Base-by-base conservation (phyloP, 2,113 vertebrate genomes). In the Xiphorhynchus elegans region DNA sequence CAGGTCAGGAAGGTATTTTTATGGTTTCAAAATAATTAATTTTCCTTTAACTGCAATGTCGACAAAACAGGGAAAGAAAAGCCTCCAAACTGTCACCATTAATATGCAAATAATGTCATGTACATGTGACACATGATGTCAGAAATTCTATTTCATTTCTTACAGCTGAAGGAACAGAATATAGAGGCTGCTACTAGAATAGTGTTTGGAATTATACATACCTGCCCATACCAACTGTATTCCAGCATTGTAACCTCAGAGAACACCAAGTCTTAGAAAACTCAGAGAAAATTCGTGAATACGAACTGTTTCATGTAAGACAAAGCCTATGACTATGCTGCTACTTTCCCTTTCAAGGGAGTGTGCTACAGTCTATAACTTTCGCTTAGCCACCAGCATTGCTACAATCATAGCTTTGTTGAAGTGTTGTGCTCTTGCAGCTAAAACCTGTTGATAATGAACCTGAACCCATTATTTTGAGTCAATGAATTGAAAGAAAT, bases 401-500 rank as follows among this genome's bases (percentile, higher is more conserved):
- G 95, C 96, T 96, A 97, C 98, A 98, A 96, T 98, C 96, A 78
- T 89, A 98, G 98, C 98, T 98, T 98, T 98, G 98, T 98, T 98
- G 98, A 98, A 98, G 99, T 98, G 98, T 99, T 99, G 98, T 98
- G 98, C 98, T 98, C 98, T 98, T 98, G 97, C 97, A 98, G 98
- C 98, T 98, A 98, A 98, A 99, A 99, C 99, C 98, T 99, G 99
- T 99, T 99, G 99, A 99, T 99, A 99, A 99, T 99, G 99, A 99
- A 99, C 99, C 99, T 99, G 99, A 99, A 99, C 99, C 99, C 98
- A 99, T 99, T 99, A 99, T 99, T 99, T 99, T 99, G 99, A 99
- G 99, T 99, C 99, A 99, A 99, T 99, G 99, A 99, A 99, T 99
- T 99, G 99, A 99, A 99, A 99, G 99, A 99, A 99, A 99, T 99